Evolutionary conservation across 2,888 invertebrate genomes (phyloP).

Genomic region (Anthrax anthrax): DNA sequence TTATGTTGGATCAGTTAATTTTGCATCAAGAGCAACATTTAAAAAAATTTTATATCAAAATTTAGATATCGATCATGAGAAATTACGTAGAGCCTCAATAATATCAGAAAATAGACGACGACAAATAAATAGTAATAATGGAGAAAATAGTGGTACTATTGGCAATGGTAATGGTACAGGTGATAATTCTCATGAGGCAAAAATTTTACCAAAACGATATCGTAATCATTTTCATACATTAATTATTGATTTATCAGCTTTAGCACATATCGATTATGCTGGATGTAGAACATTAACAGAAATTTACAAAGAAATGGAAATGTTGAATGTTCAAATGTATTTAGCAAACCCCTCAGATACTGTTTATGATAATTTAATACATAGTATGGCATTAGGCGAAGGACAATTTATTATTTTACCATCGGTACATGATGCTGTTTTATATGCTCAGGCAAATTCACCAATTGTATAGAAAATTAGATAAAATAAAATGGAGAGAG

Average conservation of each 20-base stretch:
- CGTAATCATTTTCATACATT: conserved; percentile 12
- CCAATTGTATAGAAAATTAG: conserved; percentile 5
- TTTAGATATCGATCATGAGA: conserved; percentile 37
- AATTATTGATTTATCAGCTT: conserved; percentile 47
- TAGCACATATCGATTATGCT: conserved; percentile 49
- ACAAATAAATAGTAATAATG: neutral
- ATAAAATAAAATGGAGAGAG: neutral
- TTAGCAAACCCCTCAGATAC: conserved; percentile 41
- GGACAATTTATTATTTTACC: conserved; percentile 40
- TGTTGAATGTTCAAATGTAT: conserved; percentile 39
- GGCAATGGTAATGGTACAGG: conserved; percentile 1
- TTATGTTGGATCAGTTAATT: conserved; percentile 52
- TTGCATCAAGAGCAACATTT: conserved; percentile 46
- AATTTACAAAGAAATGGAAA: conserved; percentile 38
- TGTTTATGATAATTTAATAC: conserved; percentile 29
- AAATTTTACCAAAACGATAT: conserved; percentile 7
- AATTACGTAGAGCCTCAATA: conserved; percentile 15
- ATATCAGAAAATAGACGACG: neutral
- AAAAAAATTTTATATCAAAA: conserved; percentile 39
- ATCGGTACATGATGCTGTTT: conserved; percentile 49
- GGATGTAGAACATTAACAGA: conserved; percentile 42
- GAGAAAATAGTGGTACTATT: neutral
- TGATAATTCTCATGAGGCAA: neutral
- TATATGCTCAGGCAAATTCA: conserved; percentile 30
- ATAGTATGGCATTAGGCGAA: conserved; percentile 29